phyloP scores from a whole-genome alignment of 2,113 vertebrate genomes.

The Rutilus rutilus region DNA sequence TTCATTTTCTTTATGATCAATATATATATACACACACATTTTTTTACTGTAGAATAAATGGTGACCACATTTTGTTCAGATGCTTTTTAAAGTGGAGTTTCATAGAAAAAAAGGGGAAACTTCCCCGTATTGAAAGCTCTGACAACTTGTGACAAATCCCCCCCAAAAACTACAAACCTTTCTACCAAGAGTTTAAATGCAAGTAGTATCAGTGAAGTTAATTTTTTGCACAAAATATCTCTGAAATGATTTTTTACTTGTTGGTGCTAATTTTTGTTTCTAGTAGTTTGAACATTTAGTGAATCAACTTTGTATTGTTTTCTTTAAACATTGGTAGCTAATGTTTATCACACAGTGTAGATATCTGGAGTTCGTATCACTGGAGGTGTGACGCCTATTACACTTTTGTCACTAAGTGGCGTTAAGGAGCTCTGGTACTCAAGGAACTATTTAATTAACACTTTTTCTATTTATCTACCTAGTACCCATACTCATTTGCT shows the following conservation, averaged over 20 bases:
- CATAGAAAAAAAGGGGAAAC: not conserved
- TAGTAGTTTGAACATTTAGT: not conserved
- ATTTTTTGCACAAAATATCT: not conserved
- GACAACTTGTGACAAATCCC: not conserved
- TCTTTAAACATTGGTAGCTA: not conserved
- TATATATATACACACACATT: too few relatives aligned
- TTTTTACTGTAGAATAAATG: too few relatives aligned
- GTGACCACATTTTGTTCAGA: too few relatives aligned
- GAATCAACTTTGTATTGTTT: not conserved
- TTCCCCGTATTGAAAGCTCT: not conserved
- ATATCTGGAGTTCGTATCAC: not conserved
- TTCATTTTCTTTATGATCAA: not conserved
- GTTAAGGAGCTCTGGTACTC: not conserved
- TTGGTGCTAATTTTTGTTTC: conserved; percentile 15
- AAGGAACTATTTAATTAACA: conserved; percentile 9
- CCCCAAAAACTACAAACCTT: not conserved
- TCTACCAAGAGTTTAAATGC: not conserved
- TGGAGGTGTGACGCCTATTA: not conserved
- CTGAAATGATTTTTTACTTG: not conserved
- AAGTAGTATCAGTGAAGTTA: not conserved
- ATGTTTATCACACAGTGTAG: not conserved
- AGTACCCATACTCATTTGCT: not conserved
- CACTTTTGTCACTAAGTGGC: not conserved
- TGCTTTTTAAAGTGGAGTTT: not conserved
- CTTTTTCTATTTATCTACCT: not conserved